Evolutionary conservation across 2,113 vertebrate species (phyloP).

Genomic region (Scomber colias): DNA sequence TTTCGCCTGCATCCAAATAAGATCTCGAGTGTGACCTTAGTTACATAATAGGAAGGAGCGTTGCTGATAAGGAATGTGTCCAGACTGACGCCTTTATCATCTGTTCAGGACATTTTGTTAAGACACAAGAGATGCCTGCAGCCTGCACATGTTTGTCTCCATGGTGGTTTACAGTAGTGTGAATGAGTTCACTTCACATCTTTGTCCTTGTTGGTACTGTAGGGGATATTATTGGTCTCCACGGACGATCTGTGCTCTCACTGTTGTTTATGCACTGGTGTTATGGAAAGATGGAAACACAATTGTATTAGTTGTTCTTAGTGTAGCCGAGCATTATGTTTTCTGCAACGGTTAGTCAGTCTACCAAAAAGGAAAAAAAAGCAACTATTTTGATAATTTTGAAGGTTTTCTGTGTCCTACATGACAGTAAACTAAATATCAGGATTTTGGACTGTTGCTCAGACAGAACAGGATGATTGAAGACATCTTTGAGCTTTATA

Average conservation of each 20-base stretch:
- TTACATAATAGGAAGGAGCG: slow-evolving; percentile 56
- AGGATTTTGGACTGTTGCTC: no score
- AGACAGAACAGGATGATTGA: no score
- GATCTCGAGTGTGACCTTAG: neutral
- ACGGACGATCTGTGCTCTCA: neutral
- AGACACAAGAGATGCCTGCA: neutral
- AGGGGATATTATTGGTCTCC: neutral
- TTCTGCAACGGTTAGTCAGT: no score
- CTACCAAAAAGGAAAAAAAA: no score
- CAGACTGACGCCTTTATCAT: slow-evolving; percentile 49
- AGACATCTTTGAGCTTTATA: no score
- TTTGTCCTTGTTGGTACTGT: neutral
- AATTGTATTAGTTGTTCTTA: neutral
- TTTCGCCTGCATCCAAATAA: slow-evolving; percentile 6
- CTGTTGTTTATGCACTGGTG: neutral
- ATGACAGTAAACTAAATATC: no score
- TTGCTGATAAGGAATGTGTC: slow-evolving; percentile 57
- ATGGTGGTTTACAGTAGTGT: neutral
- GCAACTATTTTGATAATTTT: no score
- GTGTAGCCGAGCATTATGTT: no score
- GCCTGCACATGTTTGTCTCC: slow-evolving; percentile 2
- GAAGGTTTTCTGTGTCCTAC: no score
- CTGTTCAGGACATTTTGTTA: slow-evolving; percentile 18
- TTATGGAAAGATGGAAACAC: no score
- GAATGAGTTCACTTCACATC: neutral